Evolutionary conservation across 2,888 invertebrate genomes (phyloP).

Genomic region (Oegoconia quadripuncta): DNA sequence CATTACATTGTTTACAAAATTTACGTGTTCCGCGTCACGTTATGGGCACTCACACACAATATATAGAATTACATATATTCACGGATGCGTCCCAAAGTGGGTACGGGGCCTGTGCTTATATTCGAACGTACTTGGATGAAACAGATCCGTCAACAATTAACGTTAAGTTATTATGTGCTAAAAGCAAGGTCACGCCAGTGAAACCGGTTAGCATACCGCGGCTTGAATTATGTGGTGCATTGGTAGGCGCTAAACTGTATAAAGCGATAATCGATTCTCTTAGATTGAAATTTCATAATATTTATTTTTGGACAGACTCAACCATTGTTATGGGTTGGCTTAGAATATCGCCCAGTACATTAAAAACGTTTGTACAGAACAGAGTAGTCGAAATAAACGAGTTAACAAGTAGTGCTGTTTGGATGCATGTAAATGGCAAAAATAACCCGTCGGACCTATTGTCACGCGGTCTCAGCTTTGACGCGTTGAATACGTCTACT

Average conservation of each 20-base stretch:
- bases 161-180: slow-evolving; percentile 17
- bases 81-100: slow-evolving; percentile 18
- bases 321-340: slow-evolving; percentile 16
- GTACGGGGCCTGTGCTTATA: slow-evolving; percentile 21
- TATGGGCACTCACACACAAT: background rate
- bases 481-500: background rate
- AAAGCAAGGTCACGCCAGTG: slow-evolving; percentile 21
- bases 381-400: slow-evolving; percentile 1
- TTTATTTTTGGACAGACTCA: slow-evolving; percentile 14
- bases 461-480: background rate
- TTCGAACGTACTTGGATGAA: slow-evolving; percentile 10
- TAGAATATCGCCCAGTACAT: slow-evolving; percentile 5
- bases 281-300: background rate
- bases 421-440: background rate
- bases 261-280: slow-evolving; percentile 11
- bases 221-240: slow-evolving; percentile 25
- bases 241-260: slow-evolving; percentile 21
- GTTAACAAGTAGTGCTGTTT: background rate
- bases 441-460: background rate
- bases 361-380: slow-evolving; percentile 17
- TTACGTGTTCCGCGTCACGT: slow-evolving; percentile 16
- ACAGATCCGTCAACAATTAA: slow-evolving; percentile 2
- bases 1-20: too few species aligned
- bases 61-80: slow-evolving; percentile 21
- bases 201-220: slow-evolving; percentile 23